Conservation (phyloP, 2,797 vertebrate genomes). For the Chelon labrosus region DNA sequence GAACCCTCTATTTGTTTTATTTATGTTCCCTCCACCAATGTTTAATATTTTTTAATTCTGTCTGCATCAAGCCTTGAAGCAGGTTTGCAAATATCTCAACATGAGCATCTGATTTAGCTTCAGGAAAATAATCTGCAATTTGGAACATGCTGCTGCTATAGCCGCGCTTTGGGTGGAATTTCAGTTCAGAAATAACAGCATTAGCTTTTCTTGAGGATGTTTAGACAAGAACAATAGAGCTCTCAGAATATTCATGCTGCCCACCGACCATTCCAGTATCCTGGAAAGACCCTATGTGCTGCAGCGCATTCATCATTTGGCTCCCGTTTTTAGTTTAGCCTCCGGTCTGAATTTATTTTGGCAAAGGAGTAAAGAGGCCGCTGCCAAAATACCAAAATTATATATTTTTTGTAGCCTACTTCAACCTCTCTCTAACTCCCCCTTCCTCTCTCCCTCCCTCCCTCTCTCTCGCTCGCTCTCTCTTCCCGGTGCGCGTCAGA, state of each 20-base stretch:
- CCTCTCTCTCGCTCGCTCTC: slow-evolving; percentile 52
- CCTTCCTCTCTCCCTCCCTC: slow-evolving; percentile 44
- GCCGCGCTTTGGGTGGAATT: slow-evolving; percentile 3
- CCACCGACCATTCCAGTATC: not conserved
- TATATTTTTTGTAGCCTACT: not conserved
- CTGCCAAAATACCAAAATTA: slow-evolving; percentile 13
- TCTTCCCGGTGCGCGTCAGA: slow-evolving; percentile 88
- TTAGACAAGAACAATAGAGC: slow-evolving; percentile 18
- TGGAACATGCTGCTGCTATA: not conserved
- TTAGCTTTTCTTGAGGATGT: slow-evolving; percentile 20
- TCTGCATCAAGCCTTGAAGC: not conserved
- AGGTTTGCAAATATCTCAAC: not conserved
- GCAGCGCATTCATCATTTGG: too few species aligned
- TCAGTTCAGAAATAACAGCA: slow-evolving; percentile 8
- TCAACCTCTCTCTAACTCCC: not conserved
- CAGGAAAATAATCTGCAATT: not conserved
- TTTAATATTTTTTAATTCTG: too few species aligned
- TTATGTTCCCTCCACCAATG: too few species aligned
- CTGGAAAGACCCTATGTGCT: not conserved
- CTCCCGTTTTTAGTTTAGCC: not conserved
- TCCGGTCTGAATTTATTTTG: not conserved
- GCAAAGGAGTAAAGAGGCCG: not conserved
- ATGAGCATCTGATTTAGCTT: not conserved
- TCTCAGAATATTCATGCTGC: slow-evolving; percentile 2
- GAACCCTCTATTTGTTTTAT: too few species aligned